Percentiles rank a stretch among this genome's conserved stretches.
phyloP scores from a whole-genome alignment of 2,113 vertebrate genomes.

The Cyprinodon tularosa region DNA sequence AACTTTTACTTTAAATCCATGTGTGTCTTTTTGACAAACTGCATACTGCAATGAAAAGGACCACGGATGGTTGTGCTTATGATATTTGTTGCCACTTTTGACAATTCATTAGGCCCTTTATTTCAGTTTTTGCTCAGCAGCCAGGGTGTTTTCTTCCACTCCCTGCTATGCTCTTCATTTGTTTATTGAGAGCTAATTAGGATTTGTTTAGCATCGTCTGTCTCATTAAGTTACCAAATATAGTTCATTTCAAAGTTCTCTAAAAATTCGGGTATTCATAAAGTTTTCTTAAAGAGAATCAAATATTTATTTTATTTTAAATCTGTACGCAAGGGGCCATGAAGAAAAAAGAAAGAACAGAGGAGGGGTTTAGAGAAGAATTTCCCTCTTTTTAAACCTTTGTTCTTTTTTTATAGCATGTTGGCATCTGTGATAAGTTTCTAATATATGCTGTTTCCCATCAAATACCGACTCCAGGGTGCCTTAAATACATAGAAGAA shows the following conservation, averaged over 20 bases:
- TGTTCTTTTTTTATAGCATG: background rate
- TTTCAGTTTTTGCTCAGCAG: slow-evolving; percentile 11
- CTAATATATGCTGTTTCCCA: background rate
- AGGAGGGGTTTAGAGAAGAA: slow-evolving; percentile 6
- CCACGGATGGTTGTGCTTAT: slow-evolving; percentile 9
- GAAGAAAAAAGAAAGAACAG: slow-evolving; percentile 7
- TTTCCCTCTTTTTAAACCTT: background rate
- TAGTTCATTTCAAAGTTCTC: slow-evolving; percentile 50
- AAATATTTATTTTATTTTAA: slow-evolving; percentile 55
- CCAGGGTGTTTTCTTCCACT: slow-evolving; percentile 14
- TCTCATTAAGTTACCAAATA: slow-evolving; percentile 62
- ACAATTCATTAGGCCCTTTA: slow-evolving; percentile 37
- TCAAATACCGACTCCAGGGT: slow-evolving; percentile 24
- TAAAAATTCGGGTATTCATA: slow-evolving; percentile 43
- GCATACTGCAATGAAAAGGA: background rate
- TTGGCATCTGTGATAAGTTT: slow-evolving; percentile 14
- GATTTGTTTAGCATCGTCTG: slow-evolving; percentile 44
- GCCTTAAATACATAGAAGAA: slow-evolving; percentile 1
- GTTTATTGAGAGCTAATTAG: slow-evolving; percentile 60
- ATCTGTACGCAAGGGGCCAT: slow-evolving; percentile 6
- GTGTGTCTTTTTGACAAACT: slow-evolving; percentile 3
- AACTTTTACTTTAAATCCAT: background rate
- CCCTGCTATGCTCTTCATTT: slow-evolving; percentile 21
- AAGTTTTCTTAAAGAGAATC: slow-evolving; percentile 49
- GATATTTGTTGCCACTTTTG: slow-evolving; percentile 20